Evolutionary conservation across 1,140 invertebrate genomes (phyloP), one percentile per base, ranked within the genome.

Genomic region (Drosophila rufa): DNA sequence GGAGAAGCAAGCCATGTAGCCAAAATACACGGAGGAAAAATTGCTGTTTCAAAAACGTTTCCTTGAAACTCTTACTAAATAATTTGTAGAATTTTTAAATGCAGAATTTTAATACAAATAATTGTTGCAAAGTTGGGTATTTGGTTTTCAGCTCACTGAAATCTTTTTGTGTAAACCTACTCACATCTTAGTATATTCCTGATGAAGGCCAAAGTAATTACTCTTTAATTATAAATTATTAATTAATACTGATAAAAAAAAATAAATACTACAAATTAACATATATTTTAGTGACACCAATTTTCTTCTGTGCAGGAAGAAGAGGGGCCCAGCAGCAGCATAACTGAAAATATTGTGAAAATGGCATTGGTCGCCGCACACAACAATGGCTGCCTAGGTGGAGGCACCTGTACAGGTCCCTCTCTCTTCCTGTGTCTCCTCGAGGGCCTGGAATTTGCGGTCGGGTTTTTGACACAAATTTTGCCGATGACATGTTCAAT

Each of bases 401-500:
- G 60, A 42, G 79, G 61, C 46, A 62, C 48, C 30, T 50, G 33
- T 46, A 36, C 40, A 19, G 38, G 25, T 7, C 0, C 38, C 30
- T 17, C 22, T 47, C 22, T 47, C 15, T 8, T 12, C 12, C 46
- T 15, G 14, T 25, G 3, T 40, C 4, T 42, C 14, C 22, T 47
- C 12, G 45, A 50, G 22, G 62, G 30, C 40, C 48, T 56, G 69
- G 80, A 66, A 81, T 81, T 80, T 87, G 77, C 68, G 58, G 84
- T 75, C 70, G 61, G 69, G 66, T 80, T 80, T 87, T 87, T 89
- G 85, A 84, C 84, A 89, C 84, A 87, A 84, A 90, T 89, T 86
- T 79, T 79, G 62, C 62, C 80, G 85, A 87, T 87, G 84, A 87
- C 84, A 87, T 90, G 84, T 87, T 87, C 84, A 87, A 87, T 87